phyloP scores from a whole-genome alignment of 2,797 vertebrate species.

The Tragopan temminckii region DNA sequence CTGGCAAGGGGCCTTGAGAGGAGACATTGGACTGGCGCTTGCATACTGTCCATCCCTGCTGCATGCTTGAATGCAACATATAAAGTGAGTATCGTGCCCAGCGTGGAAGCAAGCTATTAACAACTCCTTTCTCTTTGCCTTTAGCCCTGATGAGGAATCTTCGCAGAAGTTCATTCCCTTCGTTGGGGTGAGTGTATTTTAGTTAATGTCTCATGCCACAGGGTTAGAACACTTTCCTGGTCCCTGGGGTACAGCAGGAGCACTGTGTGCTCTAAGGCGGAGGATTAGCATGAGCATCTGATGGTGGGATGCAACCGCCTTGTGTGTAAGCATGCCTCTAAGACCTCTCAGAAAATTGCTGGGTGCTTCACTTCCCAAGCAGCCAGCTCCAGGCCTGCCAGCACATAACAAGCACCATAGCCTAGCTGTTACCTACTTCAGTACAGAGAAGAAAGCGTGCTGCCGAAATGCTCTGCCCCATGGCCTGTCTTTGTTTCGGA shows the following conservation, averaged over 20 bases:
- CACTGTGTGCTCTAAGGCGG: not conserved
- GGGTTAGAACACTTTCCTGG: not conserved
- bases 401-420: not conserved
- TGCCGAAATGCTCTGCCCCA: not conserved
- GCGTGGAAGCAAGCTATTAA: slow-evolving; percentile 3
- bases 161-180: slow-evolving; percentile 99
- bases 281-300: not conserved
- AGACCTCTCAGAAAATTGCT: not conserved
- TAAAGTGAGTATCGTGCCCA: not conserved
- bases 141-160: slow-evolving; percentile 95
- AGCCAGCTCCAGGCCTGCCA: not conserved
- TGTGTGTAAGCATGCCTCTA: not conserved
- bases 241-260: not conserved
- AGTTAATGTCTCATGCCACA: not conserved
- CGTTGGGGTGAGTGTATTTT: slow-evolving; percentile 88
- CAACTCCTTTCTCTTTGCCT: slow-evolving; percentile 54
- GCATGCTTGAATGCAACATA: slow-evolving; percentile 67
- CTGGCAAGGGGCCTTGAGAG: slow-evolving; percentile 34
- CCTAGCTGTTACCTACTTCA: not conserved
- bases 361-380: not conserved
- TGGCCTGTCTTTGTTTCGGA: not conserved
- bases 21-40: slow-evolving; percentile 49
- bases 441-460: not conserved
- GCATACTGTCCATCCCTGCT: slow-evolving; percentile 62
- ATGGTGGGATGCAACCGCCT: not conserved